Conservation (phyloP, 2,888 invertebrate species). For the Orchestes rusci region DNA sequence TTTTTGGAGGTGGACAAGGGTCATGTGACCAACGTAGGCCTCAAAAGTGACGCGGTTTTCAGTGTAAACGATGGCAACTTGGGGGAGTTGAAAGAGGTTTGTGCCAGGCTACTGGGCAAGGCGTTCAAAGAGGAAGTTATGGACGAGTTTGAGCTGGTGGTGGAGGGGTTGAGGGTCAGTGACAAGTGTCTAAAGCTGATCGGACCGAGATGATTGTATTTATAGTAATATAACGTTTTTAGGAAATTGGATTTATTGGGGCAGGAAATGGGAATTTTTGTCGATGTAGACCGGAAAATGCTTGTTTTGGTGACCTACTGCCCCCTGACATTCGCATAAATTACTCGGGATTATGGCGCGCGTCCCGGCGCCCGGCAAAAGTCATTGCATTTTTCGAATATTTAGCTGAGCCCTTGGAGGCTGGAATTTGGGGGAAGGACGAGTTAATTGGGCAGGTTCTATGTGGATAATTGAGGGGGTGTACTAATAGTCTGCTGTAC, state of each 20-base stretch:
- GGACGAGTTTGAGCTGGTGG: conserved; percentile 48
- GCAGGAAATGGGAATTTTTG: conserved; percentile 4
- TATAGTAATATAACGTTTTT: too few relatives aligned
- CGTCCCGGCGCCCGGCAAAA: too few relatives aligned
- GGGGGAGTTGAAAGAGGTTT: conserved; percentile 54
- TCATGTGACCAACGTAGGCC: conserved; percentile 43
- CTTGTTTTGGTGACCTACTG: conserved; percentile 18
- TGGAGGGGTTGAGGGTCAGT: conserved; percentile 31
- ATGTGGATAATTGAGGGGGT: too few relatives aligned
- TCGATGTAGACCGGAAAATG: conserved; percentile 1
- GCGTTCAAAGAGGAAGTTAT: conserved; percentile 57
- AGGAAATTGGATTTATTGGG: too few relatives aligned
- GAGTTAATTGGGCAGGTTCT: too few relatives aligned
- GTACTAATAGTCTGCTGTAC: too few relatives aligned
- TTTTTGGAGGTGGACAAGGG: conserved; percentile 52
- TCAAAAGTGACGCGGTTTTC: conserved; percentile 47
- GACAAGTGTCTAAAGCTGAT: conserved; percentile 35
- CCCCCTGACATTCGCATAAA: conserved; percentile 20
- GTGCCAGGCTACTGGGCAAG: conserved; percentile 55
- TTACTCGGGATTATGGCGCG: too few relatives aligned
- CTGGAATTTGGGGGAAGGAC: too few relatives aligned
- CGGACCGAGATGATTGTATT: conserved; percentile 5
- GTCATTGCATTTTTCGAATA: too few relatives aligned
- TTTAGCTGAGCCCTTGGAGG: too few relatives aligned
- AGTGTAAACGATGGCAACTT: conserved; percentile 54